Evolutionary conservation across 2,113 vertebrate genomes (phyloP).

Genomic region (Myrmecophaga tridactyla): DNA sequence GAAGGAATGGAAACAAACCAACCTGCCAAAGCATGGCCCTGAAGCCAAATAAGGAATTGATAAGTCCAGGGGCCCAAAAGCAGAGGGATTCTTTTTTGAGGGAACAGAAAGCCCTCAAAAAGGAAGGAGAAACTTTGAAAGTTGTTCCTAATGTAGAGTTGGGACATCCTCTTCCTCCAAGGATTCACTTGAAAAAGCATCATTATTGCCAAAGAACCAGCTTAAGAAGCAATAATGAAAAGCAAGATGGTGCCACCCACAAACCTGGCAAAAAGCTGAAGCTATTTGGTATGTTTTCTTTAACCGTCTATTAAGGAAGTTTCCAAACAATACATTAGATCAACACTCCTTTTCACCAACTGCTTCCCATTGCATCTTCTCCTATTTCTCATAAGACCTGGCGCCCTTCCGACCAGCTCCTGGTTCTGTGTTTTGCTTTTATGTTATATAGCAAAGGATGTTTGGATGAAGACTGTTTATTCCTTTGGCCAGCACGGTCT

Average conservation of each 20-base stretch:
- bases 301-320: constrained; percentile 34
- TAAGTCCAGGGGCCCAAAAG: background rate
- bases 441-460: constrained; percentile 12
- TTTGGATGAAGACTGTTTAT: constrained; percentile 55
- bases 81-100: constrained; percentile 10
- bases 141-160: background rate
- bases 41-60: constrained; percentile 34
- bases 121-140: background rate
- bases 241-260: constrained; percentile 47
- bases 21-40: constrained; percentile 11
- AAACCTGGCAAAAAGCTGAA: background rate
- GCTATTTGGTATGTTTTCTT: background rate
- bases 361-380: constrained; percentile 19
- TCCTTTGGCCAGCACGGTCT: background rate
- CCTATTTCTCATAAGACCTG: background rate
- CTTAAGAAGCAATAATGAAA: background rate
- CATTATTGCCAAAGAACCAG: background rate
- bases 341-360: constrained; percentile 20
- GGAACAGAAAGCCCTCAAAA: constrained; percentile 16
- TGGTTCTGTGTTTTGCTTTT: constrained; percentile 42
- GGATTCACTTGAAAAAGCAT: background rate
- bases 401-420: constrained; percentile 2
- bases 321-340: constrained; percentile 42
- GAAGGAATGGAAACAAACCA: constrained; percentile 54
- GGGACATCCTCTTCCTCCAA: background rate